Conservation (phyloP, 2,888 invertebrate genomes). For the Prenolepis imparis region DNA sequence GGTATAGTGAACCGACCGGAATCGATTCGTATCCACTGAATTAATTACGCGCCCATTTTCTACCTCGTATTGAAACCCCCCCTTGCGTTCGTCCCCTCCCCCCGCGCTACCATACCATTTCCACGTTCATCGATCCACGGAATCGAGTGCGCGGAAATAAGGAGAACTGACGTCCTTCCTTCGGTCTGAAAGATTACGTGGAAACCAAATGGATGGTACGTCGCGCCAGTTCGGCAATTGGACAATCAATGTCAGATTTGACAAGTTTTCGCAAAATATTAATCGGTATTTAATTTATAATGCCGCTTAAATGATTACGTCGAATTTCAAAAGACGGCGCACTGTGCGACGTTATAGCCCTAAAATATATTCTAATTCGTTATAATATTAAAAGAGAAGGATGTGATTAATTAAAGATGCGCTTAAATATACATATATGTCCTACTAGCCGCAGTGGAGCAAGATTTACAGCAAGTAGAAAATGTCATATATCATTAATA, state of each 20-base stretch:
- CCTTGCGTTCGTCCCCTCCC: neutral
- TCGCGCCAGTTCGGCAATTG: slow-evolving; percentile 12
- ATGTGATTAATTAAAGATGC: slow-evolving; percentile 18
- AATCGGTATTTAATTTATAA: slow-evolving; percentile 14
- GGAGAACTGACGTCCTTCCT: slow-evolving; percentile 64
- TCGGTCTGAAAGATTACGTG: slow-evolving; percentile 66
- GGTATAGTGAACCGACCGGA: slow-evolving; percentile 61
- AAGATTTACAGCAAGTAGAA: neutral
- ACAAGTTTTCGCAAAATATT: slow-evolving; percentile 19
- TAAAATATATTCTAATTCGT: neutral
- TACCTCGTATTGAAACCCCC: slow-evolving; percentile 70
- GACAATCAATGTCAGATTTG: slow-evolving; percentile 26
- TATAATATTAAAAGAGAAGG: slow-evolving; percentile 9
- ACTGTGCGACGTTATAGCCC: neutral
- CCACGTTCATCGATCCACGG: slow-evolving; percentile 71
- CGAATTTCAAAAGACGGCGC: neutral
- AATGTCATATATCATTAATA: slow-evolving; percentile 10
- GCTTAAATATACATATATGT: neutral
- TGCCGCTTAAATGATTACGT: neutral
- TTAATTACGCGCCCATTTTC: slow-evolving; percentile 79
- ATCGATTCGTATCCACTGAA: slow-evolving; percentile 77
- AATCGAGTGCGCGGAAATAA: slow-evolving; percentile 72
- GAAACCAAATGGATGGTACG: slow-evolving; percentile 57
- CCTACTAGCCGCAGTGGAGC: neutral
- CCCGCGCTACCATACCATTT: slow-evolving; percentile 62